These are phyloP conservation scores for Drosophila neocordata DNA, from an alignment of 1,140 invertebrate genomes.

Conservation along the genomic window DNA sequence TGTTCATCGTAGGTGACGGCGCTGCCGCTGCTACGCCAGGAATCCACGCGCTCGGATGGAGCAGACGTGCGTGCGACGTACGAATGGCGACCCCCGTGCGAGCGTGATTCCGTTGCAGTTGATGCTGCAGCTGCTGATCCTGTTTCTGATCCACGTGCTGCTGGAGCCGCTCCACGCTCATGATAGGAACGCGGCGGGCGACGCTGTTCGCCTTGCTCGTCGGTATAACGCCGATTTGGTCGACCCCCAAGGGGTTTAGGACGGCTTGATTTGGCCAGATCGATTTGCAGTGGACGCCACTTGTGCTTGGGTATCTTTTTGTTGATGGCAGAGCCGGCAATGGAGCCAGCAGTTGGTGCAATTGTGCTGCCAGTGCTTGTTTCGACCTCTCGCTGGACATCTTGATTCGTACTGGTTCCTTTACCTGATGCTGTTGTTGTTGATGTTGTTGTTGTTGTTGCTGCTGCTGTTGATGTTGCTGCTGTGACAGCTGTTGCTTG, in stretches of 20 bases:
- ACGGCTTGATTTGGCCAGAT: conserved; percentile 84
- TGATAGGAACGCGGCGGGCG: conserved; percentile 62
- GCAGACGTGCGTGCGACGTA: conserved; percentile 61
- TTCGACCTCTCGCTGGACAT: conserved; percentile 69
- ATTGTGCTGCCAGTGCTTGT: conserved; percentile 50
- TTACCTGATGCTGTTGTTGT: background rate
- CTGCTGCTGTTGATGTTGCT: conserved; percentile 33
- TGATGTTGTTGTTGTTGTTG: conserved; percentile 15
- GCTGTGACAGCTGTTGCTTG: conserved; percentile 14
- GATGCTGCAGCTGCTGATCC: conserved; percentile 19
- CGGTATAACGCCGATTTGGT: conserved; percentile 60
- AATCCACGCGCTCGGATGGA: conserved; percentile 79
- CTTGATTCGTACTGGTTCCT: conserved; percentile 64
- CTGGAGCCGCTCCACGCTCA: conserved; percentile 38
- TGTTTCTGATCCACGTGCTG: conserved; percentile 17
- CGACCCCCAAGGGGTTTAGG: conserved; percentile 74
- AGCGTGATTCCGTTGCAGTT: conserved; percentile 44
- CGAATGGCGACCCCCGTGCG: conserved; percentile 61
- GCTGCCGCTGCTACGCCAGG: conserved; percentile 82
- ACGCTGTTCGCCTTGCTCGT: conserved; percentile 59
- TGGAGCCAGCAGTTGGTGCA: conserved; percentile 62
- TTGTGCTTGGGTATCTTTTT: conserved; percentile 87
- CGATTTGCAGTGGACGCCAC: conserved; percentile 90
- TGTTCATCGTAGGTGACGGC: conserved; percentile 60
- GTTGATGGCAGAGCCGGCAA: conserved; percentile 72